Evolutionary conservation across 2,113 vertebrate species (phyloP).

Genomic region (Erythrocebus patas): DNA sequence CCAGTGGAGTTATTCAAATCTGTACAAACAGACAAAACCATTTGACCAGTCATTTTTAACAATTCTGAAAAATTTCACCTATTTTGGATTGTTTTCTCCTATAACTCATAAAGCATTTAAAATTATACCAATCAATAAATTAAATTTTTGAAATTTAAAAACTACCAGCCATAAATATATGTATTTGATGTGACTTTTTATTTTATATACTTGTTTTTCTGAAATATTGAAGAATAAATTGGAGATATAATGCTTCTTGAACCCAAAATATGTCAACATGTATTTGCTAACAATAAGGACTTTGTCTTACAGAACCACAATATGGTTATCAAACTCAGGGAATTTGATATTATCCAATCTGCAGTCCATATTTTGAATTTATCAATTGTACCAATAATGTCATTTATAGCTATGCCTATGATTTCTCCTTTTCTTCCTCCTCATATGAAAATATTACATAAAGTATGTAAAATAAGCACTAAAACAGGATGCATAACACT

Average conservation of each 20-base stretch:
- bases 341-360: not conserved
- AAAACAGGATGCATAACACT: not conserved
- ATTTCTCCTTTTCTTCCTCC: not conserved
- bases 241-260: not conserved
- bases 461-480: not conserved
- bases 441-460: not conserved
- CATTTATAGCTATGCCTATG: not conserved
- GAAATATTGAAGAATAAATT: not conserved
- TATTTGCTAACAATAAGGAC: not conserved
- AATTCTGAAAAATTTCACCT: not conserved
- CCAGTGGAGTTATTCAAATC: not conserved
- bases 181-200: not conserved
- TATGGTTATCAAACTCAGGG: not conserved
- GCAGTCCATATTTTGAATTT: not conserved
- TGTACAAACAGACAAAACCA: not conserved
- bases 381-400: not conserved
- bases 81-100: not conserved
- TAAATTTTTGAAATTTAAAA: not conserved
- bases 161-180: not conserved
- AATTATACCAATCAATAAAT: not conserved
- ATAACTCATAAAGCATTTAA: not conserved
- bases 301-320: not conserved
- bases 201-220: not conserved
- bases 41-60: not conserved
- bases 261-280: not conserved